Conservation (phyloP, 1,140 invertebrate genomes). For the Pygmarrhopalites habei region DNA sequence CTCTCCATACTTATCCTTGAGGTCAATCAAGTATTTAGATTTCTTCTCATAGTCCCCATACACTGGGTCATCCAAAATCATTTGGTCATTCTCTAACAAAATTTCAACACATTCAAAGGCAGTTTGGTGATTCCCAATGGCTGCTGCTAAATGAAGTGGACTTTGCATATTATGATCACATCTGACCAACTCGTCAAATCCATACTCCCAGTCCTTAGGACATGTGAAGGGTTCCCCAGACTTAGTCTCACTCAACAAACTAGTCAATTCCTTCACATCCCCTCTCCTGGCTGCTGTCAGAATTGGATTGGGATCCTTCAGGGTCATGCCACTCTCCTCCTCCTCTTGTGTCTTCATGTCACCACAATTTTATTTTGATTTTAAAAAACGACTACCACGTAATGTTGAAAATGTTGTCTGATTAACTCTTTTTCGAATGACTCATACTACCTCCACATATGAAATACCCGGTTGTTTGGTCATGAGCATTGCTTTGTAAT, state of each 20-base stretch:
- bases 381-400: no score
- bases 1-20: neutral
- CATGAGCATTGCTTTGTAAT: no score
- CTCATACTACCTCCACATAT: no score
- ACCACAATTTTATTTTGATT: no score
- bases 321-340: no score
- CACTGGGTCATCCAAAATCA: neutral
- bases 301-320: neutral
- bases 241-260: neutral
- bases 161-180: neutral
- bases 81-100: neutral
- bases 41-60: neutral
- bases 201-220: neutral
- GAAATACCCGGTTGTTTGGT: no score
- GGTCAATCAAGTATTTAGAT: neutral
- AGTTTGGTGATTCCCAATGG: slow-evolving; percentile 2
- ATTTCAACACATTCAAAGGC: neutral
- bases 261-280: neutral
- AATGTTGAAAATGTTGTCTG: no score
- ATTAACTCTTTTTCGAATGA: no score
- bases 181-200: neutral
- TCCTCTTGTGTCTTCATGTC: no score
- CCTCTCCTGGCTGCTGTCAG: neutral
- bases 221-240: neutral
- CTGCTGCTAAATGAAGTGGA: neutral